Base-by-base conservation (phyloP, 2,888 invertebrate species). In the Andrena haemorrhoa region DNA sequence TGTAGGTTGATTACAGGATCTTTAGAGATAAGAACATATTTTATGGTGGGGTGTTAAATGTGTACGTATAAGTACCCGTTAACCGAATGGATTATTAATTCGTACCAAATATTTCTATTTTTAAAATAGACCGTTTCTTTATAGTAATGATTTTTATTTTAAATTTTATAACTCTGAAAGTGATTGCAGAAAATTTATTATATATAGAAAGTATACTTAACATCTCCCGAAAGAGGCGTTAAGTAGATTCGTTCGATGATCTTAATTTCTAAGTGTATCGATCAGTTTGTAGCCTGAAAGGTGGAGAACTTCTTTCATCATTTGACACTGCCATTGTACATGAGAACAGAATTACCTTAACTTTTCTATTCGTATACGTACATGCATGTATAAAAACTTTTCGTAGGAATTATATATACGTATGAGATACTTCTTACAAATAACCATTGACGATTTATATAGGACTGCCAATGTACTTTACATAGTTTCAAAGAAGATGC, bases 11-110 rank as follows among this genome's bases (percentile, higher is more conserved):
- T 61, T 66, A 58, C n/a, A 53, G 69, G 61, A 53, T 85, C 58
- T 79, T 65, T 80, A 83, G 51, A 64, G 60, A 60, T 70, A 72
- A 84, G 69, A 80, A 77, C 35, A 75, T 76, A 78, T 84, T 82
- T 82, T 77, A 79, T 65, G 72, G 70, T 80, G 58, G 68, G 71
- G 16, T 73, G 35, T 70, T 79, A 72, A 51, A 60, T 75, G 10
- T 56, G 26, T 78, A 72, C 53, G 29, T 23, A 12, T 12, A 69
- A 31, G 20, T 64, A 79, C 20, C 58, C 6, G 56, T 29, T 16
- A 60, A 69, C 29, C 10, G 76, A 68, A 60, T n/a, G 31, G 31
- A 33, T 53, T 60, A 41, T 51, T 63, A 75, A 41, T 72, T 75
- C 41, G 61, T 76, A 47, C 31, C 2, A 16, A 33, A 56, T 23